These are phyloP conservation scores for Apodemus agrarius DNA, from an alignment of 2,797 vertebrate species.

Conservation along the genomic window DNA sequence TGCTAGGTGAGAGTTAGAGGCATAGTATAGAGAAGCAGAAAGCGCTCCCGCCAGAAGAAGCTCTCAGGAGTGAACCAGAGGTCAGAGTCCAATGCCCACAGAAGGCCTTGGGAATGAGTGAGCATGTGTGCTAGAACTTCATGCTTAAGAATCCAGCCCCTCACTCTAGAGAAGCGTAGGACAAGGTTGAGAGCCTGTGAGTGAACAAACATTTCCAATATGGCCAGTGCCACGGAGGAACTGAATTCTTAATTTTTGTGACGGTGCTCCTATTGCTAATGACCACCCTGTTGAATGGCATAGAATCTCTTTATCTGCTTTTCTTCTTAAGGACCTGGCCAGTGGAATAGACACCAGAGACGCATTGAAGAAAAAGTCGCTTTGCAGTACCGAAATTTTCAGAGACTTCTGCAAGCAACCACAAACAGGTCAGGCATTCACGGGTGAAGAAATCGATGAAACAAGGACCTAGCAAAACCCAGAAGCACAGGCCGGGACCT, in stretches of 20 bases:
- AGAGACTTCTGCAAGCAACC: constrained; percentile 45
- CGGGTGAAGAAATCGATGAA: not conserved
- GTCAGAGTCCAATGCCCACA: not conserved
- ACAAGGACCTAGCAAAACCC: not conserved
- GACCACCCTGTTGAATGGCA: accelerated
- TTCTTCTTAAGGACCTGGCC: not conserved
- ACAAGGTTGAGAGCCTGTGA: not conserved
- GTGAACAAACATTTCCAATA: not conserved
- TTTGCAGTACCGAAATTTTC: not conserved
- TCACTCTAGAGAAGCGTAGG: not conserved
- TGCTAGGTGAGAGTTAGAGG: constrained; percentile 52
- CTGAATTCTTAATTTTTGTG: not conserved
- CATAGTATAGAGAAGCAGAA: not conserved
- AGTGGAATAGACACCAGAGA: not conserved
- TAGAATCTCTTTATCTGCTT: not conserved
- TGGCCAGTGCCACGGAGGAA: not conserved
- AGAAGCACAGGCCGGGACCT: not conserved
- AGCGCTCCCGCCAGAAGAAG: not conserved
- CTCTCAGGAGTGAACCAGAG: not conserved
- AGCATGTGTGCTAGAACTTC: not conserved
- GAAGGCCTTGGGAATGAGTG: not conserved
- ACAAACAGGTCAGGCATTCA: not conserved
- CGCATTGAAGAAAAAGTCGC: constrained; percentile 6
- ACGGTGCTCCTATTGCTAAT: not conserved
- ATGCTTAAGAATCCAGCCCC: not conserved